Evolutionary conservation across 1,140 invertebrate species (phyloP).

Genomic region (Drosophila rufa): DNA sequence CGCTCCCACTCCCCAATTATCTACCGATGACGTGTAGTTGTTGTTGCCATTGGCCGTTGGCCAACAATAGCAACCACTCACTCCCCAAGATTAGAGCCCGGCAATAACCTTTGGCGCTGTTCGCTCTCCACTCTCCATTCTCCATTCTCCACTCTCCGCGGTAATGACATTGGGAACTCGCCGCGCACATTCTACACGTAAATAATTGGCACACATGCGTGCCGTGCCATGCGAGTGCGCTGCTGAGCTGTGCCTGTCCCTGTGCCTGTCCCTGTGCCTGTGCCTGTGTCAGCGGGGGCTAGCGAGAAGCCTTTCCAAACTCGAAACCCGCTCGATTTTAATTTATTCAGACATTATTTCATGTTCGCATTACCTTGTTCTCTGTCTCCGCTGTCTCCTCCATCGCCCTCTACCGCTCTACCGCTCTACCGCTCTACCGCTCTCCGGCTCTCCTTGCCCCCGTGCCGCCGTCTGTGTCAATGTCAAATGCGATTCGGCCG

Average conservation of each 20-base stretch:
- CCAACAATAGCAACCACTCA: slow-evolving; percentile 31
- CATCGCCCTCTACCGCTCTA: slow-evolving; percentile 4
- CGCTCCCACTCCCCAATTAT: slow-evolving; percentile 62
- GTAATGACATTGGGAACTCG: slow-evolving; percentile 70
- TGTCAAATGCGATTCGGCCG: slow-evolving; percentile 41
- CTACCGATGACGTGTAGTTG: slow-evolving; percentile 49
- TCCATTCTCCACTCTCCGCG: slow-evolving; percentile 23
- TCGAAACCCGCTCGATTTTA: slow-evolving; percentile 22
- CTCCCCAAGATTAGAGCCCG: slow-evolving; percentile 49
- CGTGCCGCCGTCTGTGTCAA: slow-evolving; percentile 43
- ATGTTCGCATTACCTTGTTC: slow-evolving; percentile 29
- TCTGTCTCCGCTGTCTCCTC: slow-evolving; percentile 4
- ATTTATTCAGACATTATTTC: slow-evolving; percentile 44
- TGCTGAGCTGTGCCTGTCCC: neutral
- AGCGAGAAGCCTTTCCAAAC: slow-evolving; percentile 37
- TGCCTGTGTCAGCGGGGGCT: slow-evolving; percentile 2
- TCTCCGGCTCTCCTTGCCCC: slow-evolving; percentile 36
- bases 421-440: slow-evolving; percentile 19
- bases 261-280: neutral
- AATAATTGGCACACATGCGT: slow-evolving; percentile 49
- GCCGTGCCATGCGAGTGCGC: slow-evolving; percentile 5
- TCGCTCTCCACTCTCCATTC: slow-evolving; percentile 6
- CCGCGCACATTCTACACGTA: slow-evolving; percentile 45
- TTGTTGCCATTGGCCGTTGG: slow-evolving; percentile 13
- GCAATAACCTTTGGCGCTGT: slow-evolving; percentile 52